Base-by-base conservation (phyloP, 2,888 invertebrate genomes). In the Scelioninae gen. 2 region DNA sequence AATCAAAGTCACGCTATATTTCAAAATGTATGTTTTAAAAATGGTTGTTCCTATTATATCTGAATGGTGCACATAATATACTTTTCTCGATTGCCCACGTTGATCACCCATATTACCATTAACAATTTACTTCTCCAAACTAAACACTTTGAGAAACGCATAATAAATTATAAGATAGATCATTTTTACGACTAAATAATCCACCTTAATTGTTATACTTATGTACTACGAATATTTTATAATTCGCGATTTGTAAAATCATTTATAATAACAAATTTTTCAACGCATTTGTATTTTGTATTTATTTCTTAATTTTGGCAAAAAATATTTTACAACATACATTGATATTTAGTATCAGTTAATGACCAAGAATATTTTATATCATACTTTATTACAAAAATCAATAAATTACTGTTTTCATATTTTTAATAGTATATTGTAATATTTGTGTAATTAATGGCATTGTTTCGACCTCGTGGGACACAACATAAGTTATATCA, bases 11-110 rank as follows among this genome's bases (percentile, higher is more conserved):
- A 41, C 9, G 16, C 6, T 11, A 41, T 22, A 52, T 37, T 37
- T 52, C 10, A 37, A 52, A 37, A 35, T 19, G 9, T 5, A 35
- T 19, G 15, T 37, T 37, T 37, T 18, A 41, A 16, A 10, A 15
- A 46, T 37, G 10, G 41, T 31, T 52, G 61, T 63, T 63, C 61
- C 61, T 63, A 63, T 19, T 52, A 9, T 19, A 39, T 52, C 15
- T 41, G 19, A 41, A 52, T 63, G 43, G 61, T 63, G 61, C 61
- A 52, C 41, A 31, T 15, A 52, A 13, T 16, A 48, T 39, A 16
- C 39, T 6, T 61, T 41, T 22, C 31, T 19, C 15, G 25, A 15
- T 5, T 45, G 19, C 45, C 19, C 10, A n/a, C 1, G 10, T 19
- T 13, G 13, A 45, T 31, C 33, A 5, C 16, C 31, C 16, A 33